Conservation (phyloP, 2,888 invertebrate genomes). For the Drosophila neotestacea region DNA sequence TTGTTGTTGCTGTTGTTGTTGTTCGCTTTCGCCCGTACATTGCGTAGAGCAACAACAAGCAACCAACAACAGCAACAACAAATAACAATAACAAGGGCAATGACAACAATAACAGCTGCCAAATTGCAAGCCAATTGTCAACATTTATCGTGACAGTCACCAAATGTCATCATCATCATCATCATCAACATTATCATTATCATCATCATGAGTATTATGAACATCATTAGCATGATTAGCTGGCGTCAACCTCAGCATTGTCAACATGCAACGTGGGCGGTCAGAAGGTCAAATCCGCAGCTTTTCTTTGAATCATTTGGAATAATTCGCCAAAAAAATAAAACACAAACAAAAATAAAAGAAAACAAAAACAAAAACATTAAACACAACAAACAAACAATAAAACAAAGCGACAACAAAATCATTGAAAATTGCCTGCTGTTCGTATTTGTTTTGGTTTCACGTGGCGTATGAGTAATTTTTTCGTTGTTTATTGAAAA, state of each 20-base stretch:
- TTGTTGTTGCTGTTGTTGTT: conserved; percentile 52
- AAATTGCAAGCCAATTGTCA: conserved; percentile 64
- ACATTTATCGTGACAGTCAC: conserved; percentile 55
- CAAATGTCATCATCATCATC: conserved; percentile 37
- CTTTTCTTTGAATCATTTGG: conserved; percentile 35
- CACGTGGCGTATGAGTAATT: conserved; percentile 72
- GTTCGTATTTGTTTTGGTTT: conserved; percentile 30
- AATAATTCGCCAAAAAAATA: conserved; percentile 11
- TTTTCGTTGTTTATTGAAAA: conserved; percentile 55
- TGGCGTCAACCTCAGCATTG: conserved; percentile 24
- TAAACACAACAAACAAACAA: conserved; percentile 7
- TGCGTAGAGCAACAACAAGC: conserved; percentile 28
- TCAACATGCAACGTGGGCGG: conserved; percentile 56
- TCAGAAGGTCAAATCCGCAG: conserved; percentile 56
- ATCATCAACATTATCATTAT: conserved; percentile 16
- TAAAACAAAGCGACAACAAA: conserved; percentile 25
- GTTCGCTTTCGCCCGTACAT: conserved; percentile 52
- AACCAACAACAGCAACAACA: conserved; percentile 15
- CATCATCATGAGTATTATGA: conserved; percentile 13
- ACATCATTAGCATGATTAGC: conserved; percentile 44
- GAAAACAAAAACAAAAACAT: conserved; percentile 7
- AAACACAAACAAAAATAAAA: neutral
- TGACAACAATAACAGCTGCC: conserved; percentile 59
- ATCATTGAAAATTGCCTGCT: conserved; percentile 38
- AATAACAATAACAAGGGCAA: conserved; percentile 52